A percentile compares a stretch with the other conserved stretches of the same genome.
Conservation (phyloP, 2,797 vertebrate species). For the Silurus lanzhouensis region DNA sequence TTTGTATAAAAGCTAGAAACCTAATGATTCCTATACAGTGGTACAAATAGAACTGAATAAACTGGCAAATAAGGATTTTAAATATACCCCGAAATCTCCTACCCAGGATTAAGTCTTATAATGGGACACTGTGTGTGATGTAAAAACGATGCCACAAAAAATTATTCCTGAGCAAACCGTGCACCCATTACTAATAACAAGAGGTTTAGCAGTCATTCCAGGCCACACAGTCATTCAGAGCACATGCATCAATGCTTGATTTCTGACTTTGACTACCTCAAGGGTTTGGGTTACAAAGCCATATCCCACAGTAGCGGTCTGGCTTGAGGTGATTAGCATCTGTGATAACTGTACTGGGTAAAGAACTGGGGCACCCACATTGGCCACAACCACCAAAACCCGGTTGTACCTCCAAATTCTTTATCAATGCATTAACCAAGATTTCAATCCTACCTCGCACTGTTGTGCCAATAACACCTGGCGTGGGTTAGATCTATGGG, state of each 20-base stretch:
- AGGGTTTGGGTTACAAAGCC: slow-evolving; percentile 69
- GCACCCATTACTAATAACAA: neutral
- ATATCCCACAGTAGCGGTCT: slow-evolving; percentile 64
- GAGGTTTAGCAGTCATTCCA: neutral
- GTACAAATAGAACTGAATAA: neutral
- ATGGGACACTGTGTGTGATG: neutral
- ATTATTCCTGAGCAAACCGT: neutral
- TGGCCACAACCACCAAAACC: slow-evolving; percentile 39
- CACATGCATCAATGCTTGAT: neutral
- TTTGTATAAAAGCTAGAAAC: neutral
- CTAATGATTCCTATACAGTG: neutral
- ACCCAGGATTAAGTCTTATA: neutral
- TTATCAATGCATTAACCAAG: slow-evolving; percentile 23
- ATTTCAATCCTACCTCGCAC: neutral
- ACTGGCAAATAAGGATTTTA: neutral
- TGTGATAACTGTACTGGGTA: slow-evolving; percentile 44
- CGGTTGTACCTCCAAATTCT: slow-evolving; percentile 7
- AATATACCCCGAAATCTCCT: neutral
- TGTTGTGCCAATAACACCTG: neutral
- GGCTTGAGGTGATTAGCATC: slow-evolving; percentile 42
- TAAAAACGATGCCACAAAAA: neutral
- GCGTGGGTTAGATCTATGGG: neutral
- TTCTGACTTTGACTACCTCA: slow-evolving; percentile 45
- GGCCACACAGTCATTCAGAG: neutral
- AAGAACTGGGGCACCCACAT: slow-evolving; percentile 32